These are phyloP conservation scores for Empidonax traillii DNA, from an alignment of 2,113 vertebrate species.

Conservation along the genomic window DNA sequence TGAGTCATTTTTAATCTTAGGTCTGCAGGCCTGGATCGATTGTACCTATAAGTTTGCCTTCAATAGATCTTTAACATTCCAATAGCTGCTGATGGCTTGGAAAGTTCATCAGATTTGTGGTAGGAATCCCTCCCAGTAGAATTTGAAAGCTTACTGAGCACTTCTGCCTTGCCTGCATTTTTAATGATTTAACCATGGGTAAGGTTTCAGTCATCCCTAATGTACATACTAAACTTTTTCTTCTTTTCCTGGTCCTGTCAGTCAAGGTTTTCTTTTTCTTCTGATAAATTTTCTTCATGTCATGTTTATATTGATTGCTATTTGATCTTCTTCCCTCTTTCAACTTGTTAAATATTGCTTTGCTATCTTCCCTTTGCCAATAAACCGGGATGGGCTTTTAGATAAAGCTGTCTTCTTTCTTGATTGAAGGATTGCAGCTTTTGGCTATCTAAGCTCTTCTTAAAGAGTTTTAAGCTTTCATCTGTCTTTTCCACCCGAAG, in stretches of 20 bases:
- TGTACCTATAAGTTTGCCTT: background rate
- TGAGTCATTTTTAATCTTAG: background rate
- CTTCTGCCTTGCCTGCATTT: background rate
- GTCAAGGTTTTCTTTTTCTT: background rate
- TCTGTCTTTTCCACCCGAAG: background rate
- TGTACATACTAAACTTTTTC: background rate
- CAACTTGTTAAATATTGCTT: slow-evolving; percentile 19
- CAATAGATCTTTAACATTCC: background rate
- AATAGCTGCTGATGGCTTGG: background rate
- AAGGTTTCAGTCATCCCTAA: background rate
- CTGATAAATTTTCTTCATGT: slow-evolving; percentile 4
- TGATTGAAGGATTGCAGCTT: slow-evolving; percentile 19
- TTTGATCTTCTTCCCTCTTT: background rate
- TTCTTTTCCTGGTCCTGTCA: background rate
- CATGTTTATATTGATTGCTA: slow-evolving; percentile 27
- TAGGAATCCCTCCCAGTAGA: background rate
- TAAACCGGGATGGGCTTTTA: background rate
- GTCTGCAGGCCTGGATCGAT: background rate
- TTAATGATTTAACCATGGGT: background rate
- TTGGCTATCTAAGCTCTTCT: slow-evolving; percentile 14
- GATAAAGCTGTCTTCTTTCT: slow-evolving; percentile 28
- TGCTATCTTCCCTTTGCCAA: slow-evolving; percentile 5
- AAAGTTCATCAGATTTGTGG: background rate
- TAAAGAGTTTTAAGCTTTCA: background rate
- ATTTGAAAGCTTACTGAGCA: background rate